Evolutionary conservation across 2,888 invertebrate genomes (phyloP).

Genomic region (Dolomedes plantarius): DNA sequence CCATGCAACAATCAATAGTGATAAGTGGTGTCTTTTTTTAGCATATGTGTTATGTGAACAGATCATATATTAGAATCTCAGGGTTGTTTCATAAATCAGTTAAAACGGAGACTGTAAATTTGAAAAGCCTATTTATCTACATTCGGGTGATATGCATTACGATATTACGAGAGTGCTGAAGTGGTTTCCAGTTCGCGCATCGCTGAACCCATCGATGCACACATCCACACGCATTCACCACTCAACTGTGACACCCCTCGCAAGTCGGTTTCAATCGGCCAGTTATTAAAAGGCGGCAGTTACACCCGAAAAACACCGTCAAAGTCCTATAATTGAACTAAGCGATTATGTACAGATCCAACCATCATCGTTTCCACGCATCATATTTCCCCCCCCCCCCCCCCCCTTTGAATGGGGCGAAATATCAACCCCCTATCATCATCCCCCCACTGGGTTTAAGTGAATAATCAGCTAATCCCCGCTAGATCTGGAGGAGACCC

Average conservation of each 20-base stretch:
- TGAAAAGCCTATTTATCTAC: slow-evolving; percentile 1
- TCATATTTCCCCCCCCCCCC: slow-evolving; percentile 58
- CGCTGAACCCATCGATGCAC: not conserved
- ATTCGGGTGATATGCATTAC: not conserved
- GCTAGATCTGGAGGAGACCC: slow-evolving; percentile 24
- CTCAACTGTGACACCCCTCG: too few relatives aligned
- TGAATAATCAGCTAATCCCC: slow-evolving; percentile 69
- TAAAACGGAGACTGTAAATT: too few relatives aligned
- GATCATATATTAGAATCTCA: too few relatives aligned
- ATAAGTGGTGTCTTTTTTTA: too few relatives aligned
- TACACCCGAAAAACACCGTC: slow-evolving; percentile 32
- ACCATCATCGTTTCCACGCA: slow-evolving; percentile 35
- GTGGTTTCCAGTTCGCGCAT: not conserved
- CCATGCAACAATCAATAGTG: too few relatives aligned
- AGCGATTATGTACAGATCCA: slow-evolving; percentile 52
- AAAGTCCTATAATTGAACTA: slow-evolving; percentile 46
- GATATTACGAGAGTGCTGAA: not conserved
- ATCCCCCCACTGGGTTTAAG: slow-evolving; percentile 42
- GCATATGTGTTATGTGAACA: too few relatives aligned
- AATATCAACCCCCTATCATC: slow-evolving; percentile 24
- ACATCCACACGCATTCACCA: slow-evolving; percentile 6
- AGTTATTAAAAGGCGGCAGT: slow-evolving; percentile 42
- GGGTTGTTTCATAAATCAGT: too few relatives aligned
- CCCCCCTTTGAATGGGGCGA: not conserved
- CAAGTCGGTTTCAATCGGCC: not conserved